These are phyloP conservation scores for Penaeus monodon DNA, from an alignment of 2,888 invertebrate species.

Conservation along the genomic window DNA sequence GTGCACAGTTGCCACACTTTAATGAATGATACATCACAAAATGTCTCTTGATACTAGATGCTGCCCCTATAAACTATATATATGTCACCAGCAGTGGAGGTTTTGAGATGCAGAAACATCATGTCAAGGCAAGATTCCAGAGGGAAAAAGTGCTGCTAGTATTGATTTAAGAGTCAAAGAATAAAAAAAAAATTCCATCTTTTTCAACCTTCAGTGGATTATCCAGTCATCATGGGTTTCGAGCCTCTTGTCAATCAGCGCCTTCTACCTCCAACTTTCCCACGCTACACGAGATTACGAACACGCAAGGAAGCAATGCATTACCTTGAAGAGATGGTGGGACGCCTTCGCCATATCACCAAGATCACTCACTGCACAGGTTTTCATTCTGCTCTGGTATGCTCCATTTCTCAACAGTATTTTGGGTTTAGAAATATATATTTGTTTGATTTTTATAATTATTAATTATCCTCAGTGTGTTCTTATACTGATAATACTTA, in stretches of 20 bases:
- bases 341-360: conserved; percentile 83
- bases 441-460: background rate
- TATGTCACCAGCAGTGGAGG: too few species aligned
- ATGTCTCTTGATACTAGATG: too few species aligned
- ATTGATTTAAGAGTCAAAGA: background rate
- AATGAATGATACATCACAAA: background rate
- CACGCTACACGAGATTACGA: conserved; percentile 93
- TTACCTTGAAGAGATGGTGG: conserved; percentile 86
- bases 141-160: too few species aligned
- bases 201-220: conserved; percentile 49
- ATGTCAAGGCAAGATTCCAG: too few species aligned
- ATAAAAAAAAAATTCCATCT: background rate
- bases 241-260: conserved; percentile 96
- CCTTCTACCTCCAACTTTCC: conserved; percentile 96
- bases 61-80: too few species aligned
- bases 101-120: too few species aligned
- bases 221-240: conserved; percentile 79
- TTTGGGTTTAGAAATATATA: background rate
- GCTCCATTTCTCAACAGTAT: conserved; percentile 62
- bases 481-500: too few species aligned
- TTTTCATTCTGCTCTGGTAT: conserved; percentile 86
- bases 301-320: conserved; percentile 81
- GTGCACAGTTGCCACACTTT: background rate
- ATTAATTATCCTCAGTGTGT: too few species aligned
- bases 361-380: conserved; percentile 83